Evolutionary conservation across 2,888 invertebrate genomes (phyloP), one percentile per base, ranked within the genome.

Genomic region (Anaspis maculata): DNA sequence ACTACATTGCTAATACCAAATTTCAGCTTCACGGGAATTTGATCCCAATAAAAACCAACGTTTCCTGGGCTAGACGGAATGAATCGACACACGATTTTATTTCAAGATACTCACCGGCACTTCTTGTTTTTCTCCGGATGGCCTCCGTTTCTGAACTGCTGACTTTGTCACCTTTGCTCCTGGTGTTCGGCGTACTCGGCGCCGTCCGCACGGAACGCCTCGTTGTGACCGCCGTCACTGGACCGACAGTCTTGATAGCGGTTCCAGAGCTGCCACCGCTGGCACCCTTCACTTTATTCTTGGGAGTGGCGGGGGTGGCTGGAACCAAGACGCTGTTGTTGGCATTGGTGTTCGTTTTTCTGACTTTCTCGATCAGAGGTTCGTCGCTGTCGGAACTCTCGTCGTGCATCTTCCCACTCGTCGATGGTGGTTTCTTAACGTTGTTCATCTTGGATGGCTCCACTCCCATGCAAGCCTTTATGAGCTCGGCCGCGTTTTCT

Each of bases 331-430:
- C n/a, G 14, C 25, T 34, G 16, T 34, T 41, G 15, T 44, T 40
- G 27, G 39, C 14, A 26, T 32, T 32, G 15, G 31, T 13, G 5
- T 34, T 15, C 5, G 37, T 51, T 57, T 67, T 68, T 47, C 83
- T 69, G 63, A 81, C 76, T 67, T 84, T 74, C 49, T 80, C 79
- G 44, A 83, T 82, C 37, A 86, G 68, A 34, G 85, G 85, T 64
- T 87, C 86, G 60, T 87, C 87, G 44, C 79, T 80, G 56, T 87
- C 87, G 30, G 85, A 85, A 36, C 77, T 77, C 23, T 78, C 77
- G 50, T 84, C 84, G 34, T 27, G 42, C 42, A 22, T 33, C 34
- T 26, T 41, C 31, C 21, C 37, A 34, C 25, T 34, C 9, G 32
- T 32, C 27, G 39, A 60, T 4, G 25, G 31, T 23, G 22, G 23